Base-by-base conservation (phyloP, 2,888 invertebrate genomes). In the Micropterix aruncella region DNA sequence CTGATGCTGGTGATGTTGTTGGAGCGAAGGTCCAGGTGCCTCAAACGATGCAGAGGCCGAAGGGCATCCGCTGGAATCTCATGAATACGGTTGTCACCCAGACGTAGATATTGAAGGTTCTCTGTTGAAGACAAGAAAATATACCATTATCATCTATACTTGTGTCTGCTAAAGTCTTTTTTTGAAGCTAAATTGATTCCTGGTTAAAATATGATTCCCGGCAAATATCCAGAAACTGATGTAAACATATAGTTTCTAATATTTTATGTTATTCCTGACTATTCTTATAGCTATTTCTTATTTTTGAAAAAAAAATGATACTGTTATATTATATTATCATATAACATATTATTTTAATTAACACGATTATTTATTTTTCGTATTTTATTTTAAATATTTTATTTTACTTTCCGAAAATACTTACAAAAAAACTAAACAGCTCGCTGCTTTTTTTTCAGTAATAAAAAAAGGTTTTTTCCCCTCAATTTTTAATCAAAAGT, bases 31-130 rank as follows among this genome's bases (percentile, higher is more conserved):
- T 93, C 91, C 52, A 93, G 71, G 58, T 92, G 89, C 7, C 90
- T 79, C n/a, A 93, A 69, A 15, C 90, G 80, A 61, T 90, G 90
- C 48, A 93, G 66, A 1, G 84, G 79, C 45, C 86, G 79, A 45
- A 93, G 66, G 0, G 92, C 88, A 47, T 86, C 83, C 37, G 86
- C 86, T 2, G 93, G 92, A 51, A 92, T 85, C 36, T 80, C 75
- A 56, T 88, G 85, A 45, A 92, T 75, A 54, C 86, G 84, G 61
- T 93, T 93, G 63, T 91, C 89, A 1, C 91, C 91, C 52, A 93
- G 66, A 43, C 90, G 83, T 16, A 93, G 71, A 63, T 91, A 93
- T 60, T 92, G 91, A 46, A 93, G 74, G 61, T 89, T 88, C 67
- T 89, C 92, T 93, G 66, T 27, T 12, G 27, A 27, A 27, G 27